Conservation (phyloP, 2,888 invertebrate species). For the Lithophane socia region DNA sequence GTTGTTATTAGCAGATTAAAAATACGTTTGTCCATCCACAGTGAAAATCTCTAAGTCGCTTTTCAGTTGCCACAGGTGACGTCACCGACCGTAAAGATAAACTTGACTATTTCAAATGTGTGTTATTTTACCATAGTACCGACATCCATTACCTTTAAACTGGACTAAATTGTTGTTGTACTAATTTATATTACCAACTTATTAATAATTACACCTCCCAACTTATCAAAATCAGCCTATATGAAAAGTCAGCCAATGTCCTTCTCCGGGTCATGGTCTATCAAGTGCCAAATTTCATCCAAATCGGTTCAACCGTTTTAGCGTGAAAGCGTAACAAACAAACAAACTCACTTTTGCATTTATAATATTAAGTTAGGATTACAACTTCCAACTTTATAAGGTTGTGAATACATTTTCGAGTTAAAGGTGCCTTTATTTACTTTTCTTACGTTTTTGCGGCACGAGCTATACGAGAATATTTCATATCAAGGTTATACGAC, state of each 20-base stretch:
- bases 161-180: background rate
- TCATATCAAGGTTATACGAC: background rate
- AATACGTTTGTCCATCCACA: background rate
- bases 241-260: no score
- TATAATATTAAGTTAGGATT: no score
- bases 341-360: no score
- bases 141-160: no score
- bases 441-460: background rate
- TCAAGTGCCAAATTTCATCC: no score
- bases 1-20: background rate
- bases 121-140: background rate
- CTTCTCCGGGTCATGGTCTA: no score
- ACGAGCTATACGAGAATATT: background rate
- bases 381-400: background rate
- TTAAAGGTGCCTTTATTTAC: background rate
- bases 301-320: no score
- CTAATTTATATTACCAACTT: background rate
- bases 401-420: background rate
- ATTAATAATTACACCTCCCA: no score
- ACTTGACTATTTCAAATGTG: background rate
- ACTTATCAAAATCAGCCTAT: no score
- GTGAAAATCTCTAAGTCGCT: background rate
- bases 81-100: background rate
- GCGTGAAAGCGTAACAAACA: no score
- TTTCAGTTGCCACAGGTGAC: background rate